phyloP scores from a whole-genome alignment of 1,140 invertebrate species.

The Atta texana region DNA sequence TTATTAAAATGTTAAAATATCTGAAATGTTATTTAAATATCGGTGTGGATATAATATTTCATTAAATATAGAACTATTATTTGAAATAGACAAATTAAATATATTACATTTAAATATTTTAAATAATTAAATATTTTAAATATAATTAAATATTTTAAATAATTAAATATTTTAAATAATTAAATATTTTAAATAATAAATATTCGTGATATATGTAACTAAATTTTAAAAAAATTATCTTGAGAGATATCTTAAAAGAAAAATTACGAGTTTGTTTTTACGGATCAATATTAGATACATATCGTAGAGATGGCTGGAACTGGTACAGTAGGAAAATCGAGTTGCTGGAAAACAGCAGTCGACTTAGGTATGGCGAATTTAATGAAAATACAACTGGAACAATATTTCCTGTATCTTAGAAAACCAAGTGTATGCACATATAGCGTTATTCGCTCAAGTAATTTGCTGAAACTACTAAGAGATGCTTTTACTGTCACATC shows the following conservation, averaged over 20 bases:
- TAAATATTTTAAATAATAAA: constrained; percentile 4
- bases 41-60: not conserved
- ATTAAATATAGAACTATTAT: not conserved
- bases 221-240: not conserved
- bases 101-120: not conserved
- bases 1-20: not conserved
- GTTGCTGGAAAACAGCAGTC: constrained; percentile 50
- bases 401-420: constrained; percentile 59
- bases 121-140: not conserved
- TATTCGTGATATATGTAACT: not conserved
- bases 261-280: constrained; percentile 17
- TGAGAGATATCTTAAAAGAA: not conserved
- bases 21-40: not conserved
- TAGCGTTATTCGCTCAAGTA: constrained; percentile 47
- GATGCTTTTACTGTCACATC: constrained; percentile 52
- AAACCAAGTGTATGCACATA: not conserved
- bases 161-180: not conserved
- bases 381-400: constrained; percentile 65
- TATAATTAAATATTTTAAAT: not conserved
- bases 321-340: constrained; percentile 59
- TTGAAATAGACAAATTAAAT: not conserved
- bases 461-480: constrained; percentile 67
- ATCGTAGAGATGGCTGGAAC: constrained; percentile 75
- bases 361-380: constrained; percentile 70
- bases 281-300: constrained; percentile 62